Percentiles rank a stretch among this genome's conserved stretches.
phyloP scores from a whole-genome alignment of 2,888 invertebrate species.

The Drosophila melanocephala region DNA sequence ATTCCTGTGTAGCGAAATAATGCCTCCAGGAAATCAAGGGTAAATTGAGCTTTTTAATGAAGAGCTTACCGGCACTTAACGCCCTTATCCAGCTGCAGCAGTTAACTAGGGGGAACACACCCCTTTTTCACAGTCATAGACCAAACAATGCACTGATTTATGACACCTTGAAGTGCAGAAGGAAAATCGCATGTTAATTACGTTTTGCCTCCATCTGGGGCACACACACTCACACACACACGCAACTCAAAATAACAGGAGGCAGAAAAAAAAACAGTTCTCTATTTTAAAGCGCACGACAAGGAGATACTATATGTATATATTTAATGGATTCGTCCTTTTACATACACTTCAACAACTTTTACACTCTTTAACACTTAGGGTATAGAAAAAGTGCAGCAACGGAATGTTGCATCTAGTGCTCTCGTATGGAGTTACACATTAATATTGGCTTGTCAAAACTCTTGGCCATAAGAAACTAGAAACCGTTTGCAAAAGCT shows the following conservation, averaged over 20 bases:
- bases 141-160: conserved; percentile 72
- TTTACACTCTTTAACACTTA: not conserved
- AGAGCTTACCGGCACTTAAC: conserved; percentile 13
- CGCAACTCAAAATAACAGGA: conserved; percentile 6
- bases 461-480: conserved; percentile 60
- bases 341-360: not conserved
- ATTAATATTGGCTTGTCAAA: conserved; percentile 66
- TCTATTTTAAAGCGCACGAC: not conserved
- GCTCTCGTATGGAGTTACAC: conserved; percentile 34
- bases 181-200: conserved; percentile 79
- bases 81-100: conserved; percentile 1
- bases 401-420: conserved; percentile 41
- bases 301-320: not conserved
- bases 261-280: conserved; percentile 1
- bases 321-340: not conserved
- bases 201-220: conserved; percentile 19
- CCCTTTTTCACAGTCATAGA: conserved; percentile 28
- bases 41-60: conserved; percentile 71
- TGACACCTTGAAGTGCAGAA: conserved; percentile 74
- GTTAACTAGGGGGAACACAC: conserved; percentile 12
- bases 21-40: conserved; percentile 49
- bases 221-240: not conserved
- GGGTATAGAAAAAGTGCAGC: not conserved
- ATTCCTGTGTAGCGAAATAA: conserved; percentile 52
- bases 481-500: conserved; percentile 48